phyloP scores from a whole-genome alignment of 2,113 vertebrate genomes.

The Balaeniceps rex region DNA sequence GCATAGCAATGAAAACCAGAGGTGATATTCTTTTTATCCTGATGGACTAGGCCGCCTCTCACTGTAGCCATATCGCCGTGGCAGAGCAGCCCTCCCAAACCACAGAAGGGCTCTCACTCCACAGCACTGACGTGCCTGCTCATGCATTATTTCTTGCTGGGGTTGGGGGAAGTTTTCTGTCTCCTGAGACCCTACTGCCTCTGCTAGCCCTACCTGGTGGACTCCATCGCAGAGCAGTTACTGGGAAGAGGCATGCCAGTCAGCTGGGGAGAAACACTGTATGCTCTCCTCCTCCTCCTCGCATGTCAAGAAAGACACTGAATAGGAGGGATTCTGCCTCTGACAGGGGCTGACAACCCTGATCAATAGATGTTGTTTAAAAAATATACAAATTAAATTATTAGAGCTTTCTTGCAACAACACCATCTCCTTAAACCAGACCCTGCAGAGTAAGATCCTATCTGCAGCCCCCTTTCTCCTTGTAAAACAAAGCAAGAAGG shows the following conservation, averaged over 20 bases:
- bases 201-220: not conserved
- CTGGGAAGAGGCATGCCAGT: not conserved
- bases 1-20: not conserved
- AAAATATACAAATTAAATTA: not conserved
- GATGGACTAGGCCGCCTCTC: not conserved
- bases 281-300: not conserved
- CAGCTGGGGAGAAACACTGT: not conserved
- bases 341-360: not conserved
- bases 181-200: not conserved
- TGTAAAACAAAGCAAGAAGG: not conserved
- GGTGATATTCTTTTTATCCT: not conserved
- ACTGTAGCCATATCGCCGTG: fast-evolving
- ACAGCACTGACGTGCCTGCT: not conserved
- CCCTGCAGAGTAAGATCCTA: not conserved
- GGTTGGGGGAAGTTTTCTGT: not conserved
- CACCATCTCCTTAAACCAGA: not conserved
- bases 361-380: not conserved
- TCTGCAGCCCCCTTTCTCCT: not conserved
- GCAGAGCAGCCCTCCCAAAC: not conserved
- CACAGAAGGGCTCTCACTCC: not conserved
- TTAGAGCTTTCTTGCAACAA: not conserved
- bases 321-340: not conserved
- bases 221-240: not conserved
- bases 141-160: not conserved
- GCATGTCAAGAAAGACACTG: not conserved